A percentile compares a stretch with the other conserved stretches of the same genome.
phyloP scores from a whole-genome alignment of 2,888 invertebrate species.

The Hyles lineata region DNA sequence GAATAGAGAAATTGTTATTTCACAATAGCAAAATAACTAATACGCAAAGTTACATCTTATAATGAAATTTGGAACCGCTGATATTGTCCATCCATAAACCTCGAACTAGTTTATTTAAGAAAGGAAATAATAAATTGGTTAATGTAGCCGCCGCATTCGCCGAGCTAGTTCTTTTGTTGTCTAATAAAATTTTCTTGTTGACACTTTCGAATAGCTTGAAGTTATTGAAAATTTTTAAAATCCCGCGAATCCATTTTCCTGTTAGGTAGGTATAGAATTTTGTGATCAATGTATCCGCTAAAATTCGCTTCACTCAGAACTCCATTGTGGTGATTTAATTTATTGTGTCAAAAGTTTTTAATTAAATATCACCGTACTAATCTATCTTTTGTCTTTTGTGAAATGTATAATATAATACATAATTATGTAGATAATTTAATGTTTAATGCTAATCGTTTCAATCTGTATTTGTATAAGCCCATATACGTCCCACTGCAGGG shows the following conservation, averaged over 20 bases:
- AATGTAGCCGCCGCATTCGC: no score
- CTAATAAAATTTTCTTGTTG: no score
- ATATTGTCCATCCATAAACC: not conserved
- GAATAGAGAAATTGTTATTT: not conserved
- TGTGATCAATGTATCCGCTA: not conserved
- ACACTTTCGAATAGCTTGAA: no score
- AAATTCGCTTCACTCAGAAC: not conserved
- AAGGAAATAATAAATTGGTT: not conserved
- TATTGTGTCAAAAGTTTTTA: not conserved
- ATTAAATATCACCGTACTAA: not conserved
- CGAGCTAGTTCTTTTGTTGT: no score
- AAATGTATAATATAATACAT: not conserved
- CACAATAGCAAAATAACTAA: not conserved
- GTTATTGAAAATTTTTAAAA: not conserved
- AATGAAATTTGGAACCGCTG: not conserved
- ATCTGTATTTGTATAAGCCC: no score
- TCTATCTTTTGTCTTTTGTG: not conserved
- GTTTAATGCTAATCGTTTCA: not conserved
- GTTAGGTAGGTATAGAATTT: not conserved
- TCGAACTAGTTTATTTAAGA: not conserved
- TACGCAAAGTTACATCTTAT: not conserved
- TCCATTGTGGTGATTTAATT: not conserved
- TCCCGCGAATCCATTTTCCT: not conserved
- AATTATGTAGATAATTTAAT: not conserved
- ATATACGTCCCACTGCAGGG: no score